Base-by-base conservation (phyloP, 2,888 invertebrate species). In the Zygogramma bicolorata region DNA sequence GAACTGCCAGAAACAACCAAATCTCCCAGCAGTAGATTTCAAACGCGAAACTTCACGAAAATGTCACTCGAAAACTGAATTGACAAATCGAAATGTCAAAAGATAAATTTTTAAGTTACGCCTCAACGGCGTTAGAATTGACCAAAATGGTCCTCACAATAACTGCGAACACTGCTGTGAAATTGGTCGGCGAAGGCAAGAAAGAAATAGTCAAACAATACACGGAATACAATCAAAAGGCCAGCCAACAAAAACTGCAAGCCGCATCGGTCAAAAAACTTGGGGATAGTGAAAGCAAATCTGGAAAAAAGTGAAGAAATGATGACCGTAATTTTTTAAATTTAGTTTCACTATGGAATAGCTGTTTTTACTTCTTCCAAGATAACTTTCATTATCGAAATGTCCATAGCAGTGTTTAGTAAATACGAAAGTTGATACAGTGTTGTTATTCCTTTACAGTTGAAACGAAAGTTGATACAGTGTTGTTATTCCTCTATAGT, bases 141-240 rank as follows among this genome's bases (percentile, higher is more conserved):
- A 78, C 80, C 22, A 80, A 80, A 71, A 80, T 81, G 80, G 75
- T 80, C 13, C 8, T 76, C 13, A 68, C 79, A 13, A 79, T 81
- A 65, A 75, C 80, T 7, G 75, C 80, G 1, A 77, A 80, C 49
- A 81, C 81, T 3, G 79, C 81, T 2, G 68, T 77, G 20, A 79
- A 79, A 65, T 58, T 81, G 40, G 68, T 77, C 8, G 66, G 22
- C 1, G 78, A 77, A 20, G 81, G 81, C 0, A 77, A 75, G 67
- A 71, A 73, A n/a, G 81, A 81, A 72, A 65, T 79, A 6, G 46
- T 71, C 0, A 79, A 79, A 40, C 81, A 81, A 61, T 81, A 79
- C 69, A 60, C 70, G 0, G 79, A 79, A 4, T 81, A 80, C 59
- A 67, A 76, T 27, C 62, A 62, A 27, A 62, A 62, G 13, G 15